Conservation (phyloP, 2,113 vertebrate species). For the Macheiramphus alcinus region DNA sequence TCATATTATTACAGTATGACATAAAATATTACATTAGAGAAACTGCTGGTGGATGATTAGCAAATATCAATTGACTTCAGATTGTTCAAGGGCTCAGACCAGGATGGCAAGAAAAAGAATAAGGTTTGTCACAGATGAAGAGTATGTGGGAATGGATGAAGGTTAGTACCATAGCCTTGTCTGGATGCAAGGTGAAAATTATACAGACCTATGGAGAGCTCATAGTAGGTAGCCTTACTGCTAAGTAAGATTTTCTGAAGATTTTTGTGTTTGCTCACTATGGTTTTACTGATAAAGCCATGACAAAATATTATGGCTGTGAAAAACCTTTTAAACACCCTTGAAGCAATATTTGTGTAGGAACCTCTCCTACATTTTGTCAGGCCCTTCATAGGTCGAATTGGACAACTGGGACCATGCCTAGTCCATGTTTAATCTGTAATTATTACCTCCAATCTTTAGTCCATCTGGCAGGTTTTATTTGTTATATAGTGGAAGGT, state of each 20-base stretch:
- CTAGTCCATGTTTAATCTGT: neutral
- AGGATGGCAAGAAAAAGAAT: neutral
- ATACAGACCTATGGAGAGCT: neutral
- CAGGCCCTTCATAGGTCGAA: neutral
- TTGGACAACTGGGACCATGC: neutral
- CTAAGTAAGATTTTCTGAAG: neutral
- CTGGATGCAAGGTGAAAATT: neutral
- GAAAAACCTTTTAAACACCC: neutral
- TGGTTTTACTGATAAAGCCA: neutral
- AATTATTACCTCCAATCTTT: constrained; percentile 24
- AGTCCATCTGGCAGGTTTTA: constrained; percentile 28
- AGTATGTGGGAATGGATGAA: neutral
- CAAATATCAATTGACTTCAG: neutral
- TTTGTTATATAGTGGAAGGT: neutral
- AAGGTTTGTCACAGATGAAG: neutral
- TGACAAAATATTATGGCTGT: neutral
- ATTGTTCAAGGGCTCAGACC: neutral
- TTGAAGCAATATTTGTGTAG: neutral
- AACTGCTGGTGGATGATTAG: neutral
- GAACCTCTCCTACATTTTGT: neutral
- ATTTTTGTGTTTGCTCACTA: neutral
- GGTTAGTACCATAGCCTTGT: neutral
- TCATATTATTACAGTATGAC: neutral
- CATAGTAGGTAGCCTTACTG: neutral
- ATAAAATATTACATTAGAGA: neutral